Conservation (phyloP, 2,797 vertebrate genomes). For the Tiaroga cobitis region DNA sequence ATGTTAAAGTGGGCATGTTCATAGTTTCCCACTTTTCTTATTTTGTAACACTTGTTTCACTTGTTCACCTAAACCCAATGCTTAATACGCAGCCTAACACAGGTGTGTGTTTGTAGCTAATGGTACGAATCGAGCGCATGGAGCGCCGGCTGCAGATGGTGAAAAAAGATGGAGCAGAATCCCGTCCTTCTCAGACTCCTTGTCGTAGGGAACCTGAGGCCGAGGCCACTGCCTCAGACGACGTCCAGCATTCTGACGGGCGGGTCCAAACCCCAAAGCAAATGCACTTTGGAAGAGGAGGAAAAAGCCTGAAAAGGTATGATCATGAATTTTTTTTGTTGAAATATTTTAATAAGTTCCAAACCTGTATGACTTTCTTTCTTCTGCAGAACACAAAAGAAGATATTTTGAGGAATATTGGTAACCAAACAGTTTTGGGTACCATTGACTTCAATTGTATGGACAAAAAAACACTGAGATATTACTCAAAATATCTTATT, state of each 20-base stretch:
- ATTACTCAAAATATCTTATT: conserved; percentile 18
- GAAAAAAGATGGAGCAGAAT: conserved; percentile 84
- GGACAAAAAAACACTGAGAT: conserved; percentile 1
- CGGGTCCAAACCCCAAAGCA: conserved; percentile 75
- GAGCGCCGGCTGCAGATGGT: conserved; percentile 87
- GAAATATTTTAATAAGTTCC: neutral
- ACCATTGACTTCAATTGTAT: conserved; percentile 2
- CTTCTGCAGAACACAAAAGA: conserved; percentile 12
- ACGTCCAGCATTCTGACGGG: conserved; percentile 29
- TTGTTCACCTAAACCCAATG: neutral
- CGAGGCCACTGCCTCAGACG: conserved; percentile 67
- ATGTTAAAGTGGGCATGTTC: neutral
- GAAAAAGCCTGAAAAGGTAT: conserved; percentile 86
- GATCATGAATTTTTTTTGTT: neutral
- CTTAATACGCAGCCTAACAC: neutral
- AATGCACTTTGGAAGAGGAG: conserved; percentile 79
- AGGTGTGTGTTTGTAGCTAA: conserved; percentile 71
- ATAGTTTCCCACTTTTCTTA: neutral
- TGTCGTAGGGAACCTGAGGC: conserved; percentile 43
- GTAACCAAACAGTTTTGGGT: conserved; percentile 5
- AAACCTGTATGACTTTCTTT: conserved; percentile 6
- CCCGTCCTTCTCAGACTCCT: conserved; percentile 70
- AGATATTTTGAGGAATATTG: conserved; percentile 10
- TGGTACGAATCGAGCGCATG: conserved; percentile 88
- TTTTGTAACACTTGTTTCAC: conserved; percentile 5